These are phyloP conservation scores for Coendou prehensilis DNA, from an alignment of 2,797 vertebrate genomes.

Conservation along the genomic window DNA sequence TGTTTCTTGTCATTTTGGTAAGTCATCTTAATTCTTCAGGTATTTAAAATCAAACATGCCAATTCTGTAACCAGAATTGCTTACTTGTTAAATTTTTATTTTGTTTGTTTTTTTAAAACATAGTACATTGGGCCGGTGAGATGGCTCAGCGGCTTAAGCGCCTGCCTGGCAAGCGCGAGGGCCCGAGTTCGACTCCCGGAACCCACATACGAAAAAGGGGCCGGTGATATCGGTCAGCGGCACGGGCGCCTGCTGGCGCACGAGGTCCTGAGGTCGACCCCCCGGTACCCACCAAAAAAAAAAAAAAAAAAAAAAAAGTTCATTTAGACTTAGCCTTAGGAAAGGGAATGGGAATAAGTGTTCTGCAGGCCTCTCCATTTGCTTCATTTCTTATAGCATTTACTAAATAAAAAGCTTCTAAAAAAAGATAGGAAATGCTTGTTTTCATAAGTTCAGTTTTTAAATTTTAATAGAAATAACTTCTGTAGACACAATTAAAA, in stretches of 20 bases:
- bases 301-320: too few relatives aligned
- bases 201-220: too few relatives aligned
- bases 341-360: background rate
- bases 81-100: background rate
- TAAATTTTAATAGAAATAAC: constrained; percentile 16
- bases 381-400: constrained; percentile 23
- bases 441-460: background rate
- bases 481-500: background rate
- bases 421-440: background rate
- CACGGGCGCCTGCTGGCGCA: too few relatives aligned
- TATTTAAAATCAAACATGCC: constrained; percentile 31
- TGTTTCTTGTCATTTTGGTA: constrained; percentile 55
- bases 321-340: constrained; percentile 29
- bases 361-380: background rate
- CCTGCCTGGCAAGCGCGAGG: too few relatives aligned
- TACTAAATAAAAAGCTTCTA: constrained; percentile 13
- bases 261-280: too few relatives aligned
- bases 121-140: too few relatives aligned
- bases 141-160: too few relatives aligned
- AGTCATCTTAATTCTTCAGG: constrained; percentile 3
- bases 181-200: too few relatives aligned
- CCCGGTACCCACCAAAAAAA: too few relatives aligned
- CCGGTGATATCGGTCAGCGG: too few relatives aligned
- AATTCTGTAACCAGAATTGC: constrained; percentile 11
- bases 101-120: background rate